Conservation (phyloP, 1,140 invertebrate genomes). For the Aphis craccivora region DNA sequence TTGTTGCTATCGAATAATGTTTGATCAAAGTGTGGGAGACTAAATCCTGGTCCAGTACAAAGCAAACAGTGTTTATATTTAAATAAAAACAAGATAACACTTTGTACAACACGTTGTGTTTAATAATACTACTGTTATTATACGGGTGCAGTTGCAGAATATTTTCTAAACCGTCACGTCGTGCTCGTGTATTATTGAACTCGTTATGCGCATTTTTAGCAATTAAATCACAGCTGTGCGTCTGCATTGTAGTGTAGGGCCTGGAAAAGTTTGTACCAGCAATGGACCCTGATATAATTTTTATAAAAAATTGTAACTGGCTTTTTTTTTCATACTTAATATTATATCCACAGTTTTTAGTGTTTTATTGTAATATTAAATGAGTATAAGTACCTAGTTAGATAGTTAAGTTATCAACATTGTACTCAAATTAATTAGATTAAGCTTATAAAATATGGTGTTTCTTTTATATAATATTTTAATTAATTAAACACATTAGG, state of each 20-base stretch:
- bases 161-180: not conserved
- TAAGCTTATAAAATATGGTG: not conserved
- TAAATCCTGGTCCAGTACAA: not conserved
- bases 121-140: not conserved
- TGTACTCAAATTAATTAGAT: not conserved
- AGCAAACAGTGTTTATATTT: not conserved
- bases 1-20: not conserved
- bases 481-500: not conserved
- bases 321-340: no score
- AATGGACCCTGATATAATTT: no score
- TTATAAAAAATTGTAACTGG: no score
- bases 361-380: no score
- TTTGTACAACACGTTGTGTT: not conserved
- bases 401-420: not conserved
- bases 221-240: no score
- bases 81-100: not conserved
- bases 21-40: not conserved
- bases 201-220: no score
- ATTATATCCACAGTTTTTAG: no score
- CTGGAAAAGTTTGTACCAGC: no score
- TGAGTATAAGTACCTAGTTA: no score
- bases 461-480: not conserved
- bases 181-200: not conserved
- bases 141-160: not conserved
- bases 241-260: no score